Evolutionary conservation across 2,113 vertebrate genomes (phyloP), one percentile per base, ranked within the genome.

Genomic region (Anarhynchus alexandrinus): DNA sequence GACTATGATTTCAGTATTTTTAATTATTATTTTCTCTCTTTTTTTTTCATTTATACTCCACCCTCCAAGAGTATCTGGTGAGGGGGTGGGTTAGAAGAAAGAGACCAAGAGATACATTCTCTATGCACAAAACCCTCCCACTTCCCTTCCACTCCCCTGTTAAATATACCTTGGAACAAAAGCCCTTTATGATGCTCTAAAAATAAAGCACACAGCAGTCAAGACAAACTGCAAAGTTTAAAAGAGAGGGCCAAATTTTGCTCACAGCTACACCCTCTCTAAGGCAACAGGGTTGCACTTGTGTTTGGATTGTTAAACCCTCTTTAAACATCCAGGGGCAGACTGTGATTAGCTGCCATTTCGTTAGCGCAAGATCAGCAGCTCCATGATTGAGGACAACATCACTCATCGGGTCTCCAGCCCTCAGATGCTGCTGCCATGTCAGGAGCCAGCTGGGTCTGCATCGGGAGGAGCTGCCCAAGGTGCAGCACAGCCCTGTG

Each of bases 151-250:
- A 88, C 97, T 97, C 96, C 97, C 97, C 97, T 96, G 88, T 96
- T 97, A 97, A 97, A 97, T 96, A 97, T 95, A 97, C 95, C 93
- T 89, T 94, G 86, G 90, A 95, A 97, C 97, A 97, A 97, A 97
- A 96, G 96, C 90, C 67, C 86, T 96, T 97, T 97, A 96, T 97
- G 96, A 93, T 82, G 90, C 91, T 96, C 97, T 97, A 97, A 97
- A 97, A 97, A 96, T 97, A 97, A 97, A 95, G 92, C 92, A 88
- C 22, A 82, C 74, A 94, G 81, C 96, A 93, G 82, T 69, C 93
- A 93, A 90, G 96, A 88, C 91, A 93, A 95, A 93, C 90, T 84
- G 95, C 84, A 80, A 13, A 51, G 74, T 64, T 82, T 82, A 34
- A 82, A 93, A 73, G 84, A 95, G 88, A 90, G 67, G 91, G 96